Evolutionary conservation across 2,797 vertebrate genomes (phyloP), one percentile per base, ranked within the genome.

Genomic region (Chloroceryle amazona): DNA sequence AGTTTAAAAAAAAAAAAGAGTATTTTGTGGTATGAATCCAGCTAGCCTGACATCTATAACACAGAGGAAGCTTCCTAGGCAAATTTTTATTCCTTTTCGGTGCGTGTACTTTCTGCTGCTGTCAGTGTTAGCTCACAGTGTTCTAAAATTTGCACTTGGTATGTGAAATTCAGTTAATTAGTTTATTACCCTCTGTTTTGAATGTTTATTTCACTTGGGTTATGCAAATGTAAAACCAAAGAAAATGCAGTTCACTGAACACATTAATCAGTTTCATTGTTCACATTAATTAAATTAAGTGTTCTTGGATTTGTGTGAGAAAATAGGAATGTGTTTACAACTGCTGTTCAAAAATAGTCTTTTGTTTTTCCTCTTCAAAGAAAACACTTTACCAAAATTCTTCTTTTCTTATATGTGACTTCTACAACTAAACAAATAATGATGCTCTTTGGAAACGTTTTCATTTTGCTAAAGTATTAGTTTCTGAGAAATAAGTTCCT

Each of bases 171-270:
- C 63, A 75, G 26, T 33, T 65, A 72, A 49, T 93, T 72, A 46
- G 63, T 73, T 84, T 65, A 33, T 74, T 94, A 66, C 88, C 31
- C 55, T 2, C 20, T 12, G 17, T 93, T 82, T 72, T 44, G 29
- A 85, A 60, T 78, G 61, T 93, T 91, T 76, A 42, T 94, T 95
- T 95, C 51, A 75, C 54, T 66, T 65, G n/a, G 7, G 54, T 83
- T 91, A 70, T 81, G 85, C 58, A 78, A 81, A 74, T 93, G 9
- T 75, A 66, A 80, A 94, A 23, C 42, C 13, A 66, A 90, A 88
- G 81, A 54, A 87, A 93, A 65, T 83, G 22, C 13, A 83, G 37
- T 83, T 93, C 61, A 75, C 57, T 78, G 65, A 79, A 54, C 75
- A 44, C 65, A 63, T 72, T 58, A 74, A 81, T 91, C 33, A 23